Conservation (phyloP, 92 coral and sea anemone species). For the Porites rus region DNA sequence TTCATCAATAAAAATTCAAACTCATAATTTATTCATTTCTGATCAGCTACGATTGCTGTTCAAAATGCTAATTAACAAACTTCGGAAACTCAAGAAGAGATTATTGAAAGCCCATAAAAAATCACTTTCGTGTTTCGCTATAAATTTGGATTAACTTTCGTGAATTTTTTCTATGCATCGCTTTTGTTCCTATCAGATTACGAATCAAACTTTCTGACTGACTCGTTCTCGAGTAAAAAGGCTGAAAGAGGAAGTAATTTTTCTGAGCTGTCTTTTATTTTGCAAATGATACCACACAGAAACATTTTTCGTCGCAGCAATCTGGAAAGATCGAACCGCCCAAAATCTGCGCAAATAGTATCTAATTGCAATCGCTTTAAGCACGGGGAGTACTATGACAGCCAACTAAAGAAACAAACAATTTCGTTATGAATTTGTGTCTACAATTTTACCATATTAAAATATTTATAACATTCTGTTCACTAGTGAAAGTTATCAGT, state of each 20-base stretch:
- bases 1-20: slow-evolving; percentile 54
- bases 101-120: slow-evolving; percentile 29
- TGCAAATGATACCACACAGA: slow-evolving; percentile 21
- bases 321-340: background rate
- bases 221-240: background rate
- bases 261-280: slow-evolving; percentile 30
- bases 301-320: slow-evolving; percentile 28
- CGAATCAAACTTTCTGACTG: background rate
- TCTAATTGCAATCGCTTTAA: background rate
- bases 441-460: slow-evolving; percentile 14
- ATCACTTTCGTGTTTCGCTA: background rate
- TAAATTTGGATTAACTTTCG: background rate
- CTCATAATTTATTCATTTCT: slow-evolving; percentile 92
- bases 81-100: slow-evolving; percentile 49
- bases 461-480: slow-evolving; percentile 18
- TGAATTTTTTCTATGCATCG: too few species aligned
- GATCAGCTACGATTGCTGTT: slow-evolving; percentile 66
- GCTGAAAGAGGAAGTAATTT: background rate
- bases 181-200: background rate
- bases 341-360: background rate
- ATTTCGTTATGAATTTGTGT: background rate
- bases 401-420: slow-evolving; percentile 2
- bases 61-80: slow-evolving; percentile 88
- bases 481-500: background rate
- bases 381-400: background rate